Percentiles rank a stretch among this genome's conserved stretches.
phyloP scores from a whole-genome alignment of 2,113 vertebrate species.

The Garra rufa region DNA sequence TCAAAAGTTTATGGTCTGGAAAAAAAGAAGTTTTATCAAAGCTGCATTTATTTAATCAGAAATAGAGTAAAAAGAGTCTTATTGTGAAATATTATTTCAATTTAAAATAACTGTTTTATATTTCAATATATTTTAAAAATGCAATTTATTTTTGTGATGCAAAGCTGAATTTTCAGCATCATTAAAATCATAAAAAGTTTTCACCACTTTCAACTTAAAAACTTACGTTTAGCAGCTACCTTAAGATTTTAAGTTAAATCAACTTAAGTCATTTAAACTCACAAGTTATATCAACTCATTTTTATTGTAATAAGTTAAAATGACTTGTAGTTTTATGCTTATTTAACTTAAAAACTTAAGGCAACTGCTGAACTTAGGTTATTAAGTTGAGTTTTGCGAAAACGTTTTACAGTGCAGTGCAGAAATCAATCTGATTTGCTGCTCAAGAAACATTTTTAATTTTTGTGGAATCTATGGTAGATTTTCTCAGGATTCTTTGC shows the following conservation, averaged over 20 bases:
- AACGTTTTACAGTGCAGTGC: no score
- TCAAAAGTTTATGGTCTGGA: not conserved
- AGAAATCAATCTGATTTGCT: not conserved
- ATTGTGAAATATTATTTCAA: not conserved
- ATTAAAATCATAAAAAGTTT: no score
- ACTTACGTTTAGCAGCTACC: no score
- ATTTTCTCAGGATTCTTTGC: not conserved
- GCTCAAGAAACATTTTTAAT: not conserved
- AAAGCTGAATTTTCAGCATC: not conserved
- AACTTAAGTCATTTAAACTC: no score
- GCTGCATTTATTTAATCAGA: not conserved
- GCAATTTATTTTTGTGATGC: not conserved
- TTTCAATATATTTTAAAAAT: not conserved
- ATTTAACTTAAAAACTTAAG: no score
- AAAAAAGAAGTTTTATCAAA: not conserved
- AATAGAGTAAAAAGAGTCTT: not conserved
- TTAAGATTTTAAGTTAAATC: no score
- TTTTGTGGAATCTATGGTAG: not conserved
- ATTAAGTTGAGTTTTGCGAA: no score
- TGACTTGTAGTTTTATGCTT: no score
- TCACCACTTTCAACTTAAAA: no score
- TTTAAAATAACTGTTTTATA: not conserved
- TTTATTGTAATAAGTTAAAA: no score
- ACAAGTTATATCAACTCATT: no score
- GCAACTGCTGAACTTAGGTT: no score